A percentile compares a stretch with the other conserved stretches of the same genome.
phyloP scores from a whole-genome alignment of 2,113 vertebrate species.

The Rhynchomys soricoides region DNA sequence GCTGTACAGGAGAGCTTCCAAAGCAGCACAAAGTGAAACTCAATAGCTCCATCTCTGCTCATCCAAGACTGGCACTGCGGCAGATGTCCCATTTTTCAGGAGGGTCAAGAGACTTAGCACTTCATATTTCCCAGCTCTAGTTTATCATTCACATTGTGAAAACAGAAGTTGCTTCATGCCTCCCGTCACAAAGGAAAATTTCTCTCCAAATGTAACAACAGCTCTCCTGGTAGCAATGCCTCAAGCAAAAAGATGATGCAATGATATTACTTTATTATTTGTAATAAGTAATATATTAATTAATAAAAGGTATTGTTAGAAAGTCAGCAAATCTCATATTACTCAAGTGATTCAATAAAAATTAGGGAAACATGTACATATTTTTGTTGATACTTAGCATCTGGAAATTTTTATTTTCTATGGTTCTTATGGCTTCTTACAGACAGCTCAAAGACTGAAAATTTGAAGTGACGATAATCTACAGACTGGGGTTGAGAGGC shows the following conservation, averaged over 20 bases:
- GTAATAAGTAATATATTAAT: too few species aligned
- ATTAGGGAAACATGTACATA: not conserved
- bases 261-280: not conserved
- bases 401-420: not conserved
- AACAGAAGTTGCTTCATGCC: constrained; percentile 9
- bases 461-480: not conserved
- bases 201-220: not conserved
- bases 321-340: not conserved
- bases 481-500: not conserved
- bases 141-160: not conserved
- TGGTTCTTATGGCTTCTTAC: not conserved
- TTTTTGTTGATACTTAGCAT: not conserved
- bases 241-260: not conserved
- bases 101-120: not conserved
- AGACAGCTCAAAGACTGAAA: not conserved
- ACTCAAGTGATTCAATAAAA: constrained; percentile 32
- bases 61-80: not conserved
- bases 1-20: not conserved
- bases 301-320: not conserved
- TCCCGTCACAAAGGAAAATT: not conserved
- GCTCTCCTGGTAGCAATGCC: not conserved
- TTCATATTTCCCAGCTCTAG: not conserved
- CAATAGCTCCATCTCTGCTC: not conserved
- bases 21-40: constrained; percentile 23
- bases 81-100: not conserved